Evolutionary conservation across 2,888 invertebrate genomes (phyloP).

Genomic region (Ophion ellenae): DNA sequence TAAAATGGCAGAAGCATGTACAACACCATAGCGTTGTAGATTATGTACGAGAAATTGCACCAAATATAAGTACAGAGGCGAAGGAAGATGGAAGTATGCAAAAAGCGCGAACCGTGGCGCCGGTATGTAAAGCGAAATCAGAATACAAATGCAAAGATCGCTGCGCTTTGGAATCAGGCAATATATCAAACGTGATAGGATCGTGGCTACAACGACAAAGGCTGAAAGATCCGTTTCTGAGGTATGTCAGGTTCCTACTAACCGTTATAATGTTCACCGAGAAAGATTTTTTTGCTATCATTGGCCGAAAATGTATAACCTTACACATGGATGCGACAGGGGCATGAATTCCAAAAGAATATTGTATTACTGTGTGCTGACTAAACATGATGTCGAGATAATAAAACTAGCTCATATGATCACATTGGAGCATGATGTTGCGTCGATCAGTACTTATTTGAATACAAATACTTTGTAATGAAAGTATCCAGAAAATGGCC

Average conservation of each 20-base stretch:
- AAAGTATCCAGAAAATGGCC: neutral
- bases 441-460: constrained; percentile 51
- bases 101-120: neutral
- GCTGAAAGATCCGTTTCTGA: constrained; percentile 33
- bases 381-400: constrained; percentile 14
- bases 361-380: constrained; percentile 44
- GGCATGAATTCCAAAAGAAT: constrained; percentile 54
- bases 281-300: constrained; percentile 19
- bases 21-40: neutral
- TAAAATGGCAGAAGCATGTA: neutral
- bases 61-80: neutral
- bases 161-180: neutral
- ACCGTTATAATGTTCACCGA: constrained; percentile 29
- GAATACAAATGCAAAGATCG: constrained; percentile 32
- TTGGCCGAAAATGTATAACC: neutral
- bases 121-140: constrained; percentile 8
- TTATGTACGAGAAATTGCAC: neutral
- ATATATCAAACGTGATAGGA: constrained; percentile 6
- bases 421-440: constrained; percentile 50
- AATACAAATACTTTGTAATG: constrained; percentile 49
- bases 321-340: constrained; percentile 63
- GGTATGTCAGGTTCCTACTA: constrained; percentile 23
- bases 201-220: neutral
- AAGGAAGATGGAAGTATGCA: constrained; percentile 32
- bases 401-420: constrained; percentile 40